Base-by-base conservation (phyloP, 2,888 invertebrate species). In the Tryphoninae sp. region DNA sequence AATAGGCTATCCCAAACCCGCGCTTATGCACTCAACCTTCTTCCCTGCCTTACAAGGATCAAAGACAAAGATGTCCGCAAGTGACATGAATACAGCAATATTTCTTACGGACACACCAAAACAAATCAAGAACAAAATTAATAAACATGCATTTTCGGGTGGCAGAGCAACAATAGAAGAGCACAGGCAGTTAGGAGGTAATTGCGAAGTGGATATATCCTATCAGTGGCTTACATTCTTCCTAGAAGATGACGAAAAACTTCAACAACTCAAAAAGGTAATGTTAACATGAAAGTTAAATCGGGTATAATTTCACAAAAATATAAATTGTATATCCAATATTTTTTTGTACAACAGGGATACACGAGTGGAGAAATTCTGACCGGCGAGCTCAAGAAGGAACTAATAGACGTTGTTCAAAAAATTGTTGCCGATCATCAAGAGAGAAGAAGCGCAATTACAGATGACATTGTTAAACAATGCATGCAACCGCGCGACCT, bases 31-130 rank as follows among this genome's bases (percentile, higher is more conserved):
- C 91, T 96, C 97, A 16, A 93, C 95, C 80, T 98, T 99, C 90
- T 96, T 98, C 84, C 98, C 98, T 0, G 97, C 98, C 0, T 92
- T 99, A 65, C 99, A 99, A 93, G 99, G 99, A 0, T 97, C 99
- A 0, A 96, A 97, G 90, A 97, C 98, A 23, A 99, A 99, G 93
- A 99, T 99, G 99, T 98, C 98, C 9, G 97, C 99, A 13, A 98
- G 98, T 87, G 98, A 99, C 88, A 94, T 95, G 3, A 98, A 97
- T 90, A 96, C 98, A 0, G 97, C 99, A 0, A 96, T 99, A 86
- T 99, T 96, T 92, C 93, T 99, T n/a, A 98, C 96, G 2, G 99
- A 99, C 89, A 97, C 98, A 0, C 94, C 98, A 0, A 98, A 98
- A 87, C 97, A 98, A 92, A 96, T 99, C 82, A 99, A 98, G 92